Percentiles rank a stretch among this genome's conserved stretches.
Evolutionary conservation across 1,140 invertebrate genomes (phyloP).

Genomic region (Campodea augens): DNA sequence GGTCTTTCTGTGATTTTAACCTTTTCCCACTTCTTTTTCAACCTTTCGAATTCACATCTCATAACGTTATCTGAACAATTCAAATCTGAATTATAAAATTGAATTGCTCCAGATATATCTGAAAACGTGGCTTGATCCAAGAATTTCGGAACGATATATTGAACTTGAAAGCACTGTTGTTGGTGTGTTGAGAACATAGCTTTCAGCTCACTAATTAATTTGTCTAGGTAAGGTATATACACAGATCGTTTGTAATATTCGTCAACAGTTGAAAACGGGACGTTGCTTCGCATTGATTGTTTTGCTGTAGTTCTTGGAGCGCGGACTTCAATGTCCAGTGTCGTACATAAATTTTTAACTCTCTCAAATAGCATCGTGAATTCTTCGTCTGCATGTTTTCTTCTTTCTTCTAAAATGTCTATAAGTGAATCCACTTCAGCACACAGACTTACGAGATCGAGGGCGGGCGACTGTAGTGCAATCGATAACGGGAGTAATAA

Average conservation of each 20-base stretch:
- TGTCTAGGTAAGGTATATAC: not conserved
- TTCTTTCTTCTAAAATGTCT: not conserved
- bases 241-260: not conserved
- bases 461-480: constrained; percentile 2
- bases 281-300: not conserved
- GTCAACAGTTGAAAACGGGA: not conserved
- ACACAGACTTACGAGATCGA: not conserved
- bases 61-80: not conserved
- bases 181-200: not conserved
- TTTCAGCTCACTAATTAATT: not conserved
- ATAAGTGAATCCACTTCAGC: not conserved
- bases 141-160: not conserved
- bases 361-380: not conserved
- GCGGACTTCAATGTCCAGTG: not conserved
- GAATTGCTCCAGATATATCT: not conserved
- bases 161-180: not conserved
- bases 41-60: not conserved
- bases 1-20: not conserved
- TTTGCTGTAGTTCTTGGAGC: not conserved
- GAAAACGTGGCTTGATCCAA: not conserved
- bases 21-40: not conserved
- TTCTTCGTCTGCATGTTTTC: not conserved
- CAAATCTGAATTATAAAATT: not conserved
- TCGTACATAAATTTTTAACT: not conserved
- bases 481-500: too few relatives aligned